These are phyloP conservation scores for Lamellibrachia columna DNA, from an alignment of 2,888 invertebrate genomes.

Conservation along the genomic window DNA sequence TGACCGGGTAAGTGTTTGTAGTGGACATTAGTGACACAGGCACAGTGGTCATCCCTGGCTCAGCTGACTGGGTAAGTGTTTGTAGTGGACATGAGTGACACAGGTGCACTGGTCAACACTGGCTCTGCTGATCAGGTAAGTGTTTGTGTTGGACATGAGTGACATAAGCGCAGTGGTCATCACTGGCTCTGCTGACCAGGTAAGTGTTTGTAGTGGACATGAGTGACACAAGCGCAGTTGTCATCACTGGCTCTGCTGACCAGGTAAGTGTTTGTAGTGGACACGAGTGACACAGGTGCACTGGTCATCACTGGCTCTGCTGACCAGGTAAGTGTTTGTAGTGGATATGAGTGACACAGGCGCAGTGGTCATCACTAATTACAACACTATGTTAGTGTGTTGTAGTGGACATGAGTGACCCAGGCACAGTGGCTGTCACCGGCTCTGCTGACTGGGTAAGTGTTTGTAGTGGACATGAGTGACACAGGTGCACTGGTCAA, in stretches of 20 bases:
- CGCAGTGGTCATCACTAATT: conserved; percentile 52
- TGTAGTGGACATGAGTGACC: too few species aligned
- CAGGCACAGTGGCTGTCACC: too few species aligned
- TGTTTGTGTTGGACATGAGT: conserved; percentile 56
- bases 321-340: conserved; percentile 57
- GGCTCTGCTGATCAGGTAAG: conserved; percentile 61
- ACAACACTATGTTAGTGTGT: conserved; percentile 27
- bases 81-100: conserved; percentile 57
- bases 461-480: conserved; percentile 57
- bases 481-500: conserved; percentile 51
- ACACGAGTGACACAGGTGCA: conserved; percentile 53
- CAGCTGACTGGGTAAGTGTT: conserved; percentile 54
- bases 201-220: conserved; percentile 58
- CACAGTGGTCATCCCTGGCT: too few species aligned
- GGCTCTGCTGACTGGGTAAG: conserved; percentile 50
- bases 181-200: conserved; percentile 52
- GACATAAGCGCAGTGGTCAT: conserved; percentile 51
- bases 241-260: conserved; percentile 51
- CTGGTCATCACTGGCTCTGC: conserved; percentile 58
- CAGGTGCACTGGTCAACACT: conserved; percentile 51
- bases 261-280: conserved; percentile 52
- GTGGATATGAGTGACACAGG: conserved; percentile 57
- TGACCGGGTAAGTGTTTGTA: too few species aligned
- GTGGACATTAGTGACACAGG: too few species aligned
- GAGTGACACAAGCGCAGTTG: conserved; percentile 49